Evolutionary conservation across 2,888 invertebrate species (phyloP), one percentile per base, ranked within the genome.

Genomic region (Ditula angustiorana): DNA sequence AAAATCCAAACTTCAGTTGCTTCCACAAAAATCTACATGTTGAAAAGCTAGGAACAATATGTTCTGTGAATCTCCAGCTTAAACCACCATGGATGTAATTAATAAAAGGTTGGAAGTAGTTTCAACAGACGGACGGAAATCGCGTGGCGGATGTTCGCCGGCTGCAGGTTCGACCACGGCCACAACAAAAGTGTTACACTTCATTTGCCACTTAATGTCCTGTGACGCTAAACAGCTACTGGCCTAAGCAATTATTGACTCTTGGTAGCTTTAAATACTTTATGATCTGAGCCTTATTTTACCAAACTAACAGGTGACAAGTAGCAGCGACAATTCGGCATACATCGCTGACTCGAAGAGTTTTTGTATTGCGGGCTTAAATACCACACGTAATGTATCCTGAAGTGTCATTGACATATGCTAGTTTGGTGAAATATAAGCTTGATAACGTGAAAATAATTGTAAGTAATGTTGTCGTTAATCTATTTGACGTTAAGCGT

Each of bases 61-160:
- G 2, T 5, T 4, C 1, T 19, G 19, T 37, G 7, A 7, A 37
- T 37, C n/a, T n/a, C 1, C 35, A 13, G 35, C 35, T 3, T 19
- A 19, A 41, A 10, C 8, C 41, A 1, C 19, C 7, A 41, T 41
- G 41, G 41, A 41, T 19, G 10, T 50, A 30, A 50, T 50, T 50
- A 28, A 50, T 30, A 28, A n/a, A n/a, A n/a, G n/a, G n/a, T n/a
- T 28, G 16, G 19, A 11, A n/a, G 28, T 10, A 30, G n/a, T n/a
- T n/a, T n/a, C n/a, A 30, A 28, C 28, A 50, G 5, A 80, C 70
- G 69, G 80, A 78, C 81, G 82, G 75, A 68, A 62, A 70, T 83
- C 74, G 82, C 83, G 83, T 81, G 83, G 75, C 76, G 62, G 61
- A 41, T 28, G 41, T 55, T 28, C 26, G 23, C 16, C 46, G 50